phyloP scores from a whole-genome alignment of 2,888 invertebrate species.

The Drosophila anomalipes region DNA sequence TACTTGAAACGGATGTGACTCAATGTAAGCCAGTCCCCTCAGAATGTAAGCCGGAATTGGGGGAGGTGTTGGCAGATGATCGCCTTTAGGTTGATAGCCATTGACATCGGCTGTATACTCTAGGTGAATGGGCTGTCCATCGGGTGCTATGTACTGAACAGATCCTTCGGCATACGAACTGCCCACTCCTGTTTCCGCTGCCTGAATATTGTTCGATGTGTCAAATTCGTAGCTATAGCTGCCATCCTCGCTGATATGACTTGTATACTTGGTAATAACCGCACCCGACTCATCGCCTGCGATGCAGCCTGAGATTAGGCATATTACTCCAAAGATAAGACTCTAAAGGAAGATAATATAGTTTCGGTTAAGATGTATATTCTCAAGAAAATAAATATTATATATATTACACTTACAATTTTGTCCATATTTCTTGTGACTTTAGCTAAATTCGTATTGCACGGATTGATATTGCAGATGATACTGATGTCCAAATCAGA shows the following conservation, averaged over 20 bases:
- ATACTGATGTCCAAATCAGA: conserved; percentile 64
- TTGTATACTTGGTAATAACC: conserved; percentile 63
- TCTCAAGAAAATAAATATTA: background rate
- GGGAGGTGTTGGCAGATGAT: conserved; percentile 84
- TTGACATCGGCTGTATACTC: conserved; percentile 82
- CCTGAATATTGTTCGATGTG: conserved; percentile 88
- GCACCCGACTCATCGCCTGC: conserved; percentile 74
- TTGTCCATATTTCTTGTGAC: conserved; percentile 64
- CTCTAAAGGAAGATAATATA: conserved; percentile 31
- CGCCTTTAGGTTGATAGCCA: conserved; percentile 83
- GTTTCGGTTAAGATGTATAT: background rate
- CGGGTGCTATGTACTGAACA: conserved; percentile 79
- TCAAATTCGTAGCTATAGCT: conserved; percentile 85
- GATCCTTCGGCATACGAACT: conserved; percentile 85
- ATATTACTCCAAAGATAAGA: conserved; percentile 54
- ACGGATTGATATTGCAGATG: conserved; percentile 49
- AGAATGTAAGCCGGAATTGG: conserved; percentile 83
- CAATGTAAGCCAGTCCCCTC: conserved; percentile 76
- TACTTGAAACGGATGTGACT: conserved; percentile 76
- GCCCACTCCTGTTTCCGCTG: conserved; percentile 86
- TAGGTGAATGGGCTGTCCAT: conserved; percentile 77
- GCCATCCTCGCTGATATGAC: conserved; percentile 83
- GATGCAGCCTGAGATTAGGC: conserved; percentile 44
- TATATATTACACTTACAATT: conserved; percentile 59
- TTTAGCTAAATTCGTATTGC: conserved; percentile 15